Evolutionary conservation across 2,113 vertebrate genomes (phyloP), one percentile per base, ranked within the genome.

Genomic region (Origma solitaria): DNA sequence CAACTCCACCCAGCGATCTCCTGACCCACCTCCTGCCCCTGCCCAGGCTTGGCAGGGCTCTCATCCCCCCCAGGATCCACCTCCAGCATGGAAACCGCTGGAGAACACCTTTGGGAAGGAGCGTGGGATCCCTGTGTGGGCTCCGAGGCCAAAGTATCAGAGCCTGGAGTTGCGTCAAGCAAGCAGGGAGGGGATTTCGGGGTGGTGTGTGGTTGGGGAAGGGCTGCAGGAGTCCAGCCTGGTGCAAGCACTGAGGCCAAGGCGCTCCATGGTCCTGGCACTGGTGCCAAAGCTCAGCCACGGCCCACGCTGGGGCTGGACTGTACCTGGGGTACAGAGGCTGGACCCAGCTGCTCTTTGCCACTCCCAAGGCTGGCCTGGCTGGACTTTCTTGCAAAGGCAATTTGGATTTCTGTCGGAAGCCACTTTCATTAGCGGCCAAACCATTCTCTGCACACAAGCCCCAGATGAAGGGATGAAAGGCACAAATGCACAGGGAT

Each of bases 201-300:
- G 33, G 4, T 0, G 3, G 24, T 45, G 44, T 38, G 75, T 1
- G 3, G n/a, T 1, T 0, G 2, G 35, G 40, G 38, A 62, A 35
- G 69, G 50, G 65, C 5, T 5, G 37, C 57, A 30, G 10, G 3
- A 42, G 25, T 44, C 61, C 79, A 72, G n/a, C 31, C 21, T 3
- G 5, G 35, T 10, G 53, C 58, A 6, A 0, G 4, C 38, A 1
- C 24, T 3, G 68, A 58, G 47, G 37, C 40, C 30, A 62, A 53
- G 37, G 9, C 33, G 23, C n/a, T 10, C 44, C 0, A 0, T 28
- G 71, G 22, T 25, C 19, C 61, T 64, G 76, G 54, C 30, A 6
- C n/a, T 8, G 76, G 11, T 66, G 66, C 64, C 82, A 58, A 38
- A 28, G 11, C 11, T 1, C 0, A 12, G 21, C 7, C 64, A 49